Evolutionary conservation across 2,113 vertebrate genomes (phyloP), one percentile per base, ranked within the genome.

Genomic region (Electrona antarctica): DNA sequence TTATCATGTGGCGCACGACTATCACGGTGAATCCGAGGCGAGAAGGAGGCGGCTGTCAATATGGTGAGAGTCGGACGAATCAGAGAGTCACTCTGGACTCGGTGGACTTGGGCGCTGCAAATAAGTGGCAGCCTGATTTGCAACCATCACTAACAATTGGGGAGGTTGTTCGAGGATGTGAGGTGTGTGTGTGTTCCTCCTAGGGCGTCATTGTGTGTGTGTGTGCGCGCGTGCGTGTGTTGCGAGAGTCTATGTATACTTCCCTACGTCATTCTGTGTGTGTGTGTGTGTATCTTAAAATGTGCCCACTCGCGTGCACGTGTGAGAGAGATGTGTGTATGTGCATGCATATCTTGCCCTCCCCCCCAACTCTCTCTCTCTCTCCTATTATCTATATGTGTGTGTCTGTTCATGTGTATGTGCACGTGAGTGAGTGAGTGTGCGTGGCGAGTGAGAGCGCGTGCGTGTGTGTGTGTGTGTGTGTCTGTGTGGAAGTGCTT

Each of bases 101-200:
- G n/a, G 9, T 67, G 64, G 59, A 77, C 54, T 76, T 73, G 68
- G 59, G 74, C 61, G 76, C 73, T 69, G 71, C 10, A 8, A 41
- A 73, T 77, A 81, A 85, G 80, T 76, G 74, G 77, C 64, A 62
- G 72, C 33, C 51, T 74, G 75, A 89, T 86, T 82, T 84, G 74
- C 51, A 73, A 48, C 64, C 67, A 82, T 82, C 75, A 82, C 61
- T 55, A 60, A 64, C 54, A 73, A 68, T 59, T 68, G 56, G 61
- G 60, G 41, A 57, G 33, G 82, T 59, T 63, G 71, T 77, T 67
- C 70, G 68, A 51, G 63, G 73, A 67, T n/a, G 0, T 41, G n/a
- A 28, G 2, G 73, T 78, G 57, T 64, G 47, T 11, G 69, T 50
- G 71, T 64, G 68, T 74, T 33, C 4, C 80, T 84, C 14, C 14